Evolutionary conservation across 2,113 vertebrate genomes (phyloP).

Genomic region (Gambusia holbrooki): DNA sequence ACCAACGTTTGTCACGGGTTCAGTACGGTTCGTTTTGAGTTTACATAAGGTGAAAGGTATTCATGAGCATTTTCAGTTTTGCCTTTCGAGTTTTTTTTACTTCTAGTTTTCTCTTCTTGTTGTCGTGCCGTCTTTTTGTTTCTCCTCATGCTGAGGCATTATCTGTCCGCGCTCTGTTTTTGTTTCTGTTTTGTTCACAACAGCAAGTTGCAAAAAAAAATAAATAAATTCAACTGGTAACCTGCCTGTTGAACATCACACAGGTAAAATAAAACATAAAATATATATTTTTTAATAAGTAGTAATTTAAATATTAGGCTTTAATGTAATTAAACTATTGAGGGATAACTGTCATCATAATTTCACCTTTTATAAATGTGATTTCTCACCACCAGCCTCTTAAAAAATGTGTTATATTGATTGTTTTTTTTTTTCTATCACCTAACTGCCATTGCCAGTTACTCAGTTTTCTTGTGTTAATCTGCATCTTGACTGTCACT

Average conservation of each 20-base stretch:
- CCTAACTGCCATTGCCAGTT: constrained; percentile 15
- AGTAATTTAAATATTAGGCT: constrained; percentile 37
- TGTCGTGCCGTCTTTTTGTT: constrained; percentile 8
- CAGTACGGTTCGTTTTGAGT: constrained; percentile 34
- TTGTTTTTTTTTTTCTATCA: constrained; percentile 12
- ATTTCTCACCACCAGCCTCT: constrained; percentile 15
- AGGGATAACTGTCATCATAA: constrained; percentile 22
- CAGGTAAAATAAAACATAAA: constrained; percentile 25
- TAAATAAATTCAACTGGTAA: constrained; percentile 45
- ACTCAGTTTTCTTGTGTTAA: constrained; percentile 11
- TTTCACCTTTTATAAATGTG: constrained; percentile 16
- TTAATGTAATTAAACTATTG: neutral
- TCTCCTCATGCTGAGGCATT: constrained; percentile 40
- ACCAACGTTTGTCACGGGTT: constrained; percentile 32
- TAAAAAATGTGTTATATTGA: constrained; percentile 13
- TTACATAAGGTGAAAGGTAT: constrained; percentile 29
- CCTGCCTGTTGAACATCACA: constrained; percentile 29
- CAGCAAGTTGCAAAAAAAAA: constrained; percentile 33
- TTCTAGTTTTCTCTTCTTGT: constrained; percentile 22
- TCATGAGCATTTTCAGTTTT: constrained; percentile 20
- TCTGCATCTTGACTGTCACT: constrained; percentile 30
- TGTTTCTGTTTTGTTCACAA: constrained; percentile 59
- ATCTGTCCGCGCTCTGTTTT: constrained; percentile 40
- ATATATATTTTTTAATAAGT: constrained; percentile 24
- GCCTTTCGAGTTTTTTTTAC: constrained; percentile 34